A percentile compares a stretch with the other conserved stretches of the same genome.
Evolutionary conservation across 2,888 invertebrate genomes (phyloP).

Genomic region (Branchellion lobata): DNA sequence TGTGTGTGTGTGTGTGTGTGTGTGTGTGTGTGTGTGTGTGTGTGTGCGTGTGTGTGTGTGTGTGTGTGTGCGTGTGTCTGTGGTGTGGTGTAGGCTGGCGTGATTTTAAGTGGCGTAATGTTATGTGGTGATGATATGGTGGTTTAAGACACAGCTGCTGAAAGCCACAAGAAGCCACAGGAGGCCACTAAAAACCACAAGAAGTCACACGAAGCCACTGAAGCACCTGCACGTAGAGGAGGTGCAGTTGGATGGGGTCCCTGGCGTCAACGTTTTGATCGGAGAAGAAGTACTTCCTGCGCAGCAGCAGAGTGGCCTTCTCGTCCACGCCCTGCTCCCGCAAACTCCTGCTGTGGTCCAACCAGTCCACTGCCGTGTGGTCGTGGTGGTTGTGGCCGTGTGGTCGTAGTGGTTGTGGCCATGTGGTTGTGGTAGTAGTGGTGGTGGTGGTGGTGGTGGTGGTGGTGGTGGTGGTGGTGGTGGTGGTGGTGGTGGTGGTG

Average conservation of each 20-base stretch:
- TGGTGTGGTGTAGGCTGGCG: neutral
- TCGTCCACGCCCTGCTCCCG: constrained; percentile 95
- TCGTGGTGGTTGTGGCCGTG: neutral
- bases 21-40: neutral
- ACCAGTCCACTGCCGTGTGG: constrained; percentile 78
- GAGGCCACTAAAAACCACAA: constrained; percentile 1
- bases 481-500: neutral
- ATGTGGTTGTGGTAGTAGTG: neutral
- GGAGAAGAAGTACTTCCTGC: constrained; percentile 95
- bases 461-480: neutral
- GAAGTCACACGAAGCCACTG: neutral
- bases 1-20: neutral
- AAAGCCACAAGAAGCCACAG: neutral
- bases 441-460: neutral
- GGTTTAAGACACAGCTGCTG: too few relatives aligned
- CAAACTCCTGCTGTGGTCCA: constrained; percentile 94
- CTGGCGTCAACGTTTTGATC: constrained; percentile 95
- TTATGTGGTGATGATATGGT: too few relatives aligned
- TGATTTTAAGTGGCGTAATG: neutral
- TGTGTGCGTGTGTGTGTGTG: too few relatives aligned
- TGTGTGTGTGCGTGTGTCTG: neutral
- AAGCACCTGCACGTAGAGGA: constrained; percentile 81
- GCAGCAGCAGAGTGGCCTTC: constrained; percentile 83
- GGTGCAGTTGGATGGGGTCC: constrained; percentile 88
- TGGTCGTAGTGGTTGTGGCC: neutral